Base-by-base conservation (phyloP, 2,888 invertebrate genomes). In the Idaea straminata region DNA sequence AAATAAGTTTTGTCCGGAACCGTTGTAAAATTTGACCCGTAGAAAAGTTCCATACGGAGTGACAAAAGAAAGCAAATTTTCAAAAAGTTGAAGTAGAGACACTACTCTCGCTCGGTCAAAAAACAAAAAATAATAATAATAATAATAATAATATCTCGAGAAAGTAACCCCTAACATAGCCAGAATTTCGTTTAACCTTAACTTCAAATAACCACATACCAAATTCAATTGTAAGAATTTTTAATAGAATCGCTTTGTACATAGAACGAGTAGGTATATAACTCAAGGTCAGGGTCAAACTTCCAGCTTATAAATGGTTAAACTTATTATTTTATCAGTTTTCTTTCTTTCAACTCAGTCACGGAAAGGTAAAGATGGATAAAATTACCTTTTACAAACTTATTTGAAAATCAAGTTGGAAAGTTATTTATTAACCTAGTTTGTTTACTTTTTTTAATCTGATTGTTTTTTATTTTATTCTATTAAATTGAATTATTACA, bases 161-260 rank as follows among this genome's bases (percentile, higher is more conserved):
- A 25, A 25, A 25, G 25, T 25, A 25, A 25, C 25, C 10, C 47
- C 7, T 47, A 47, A 47, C 13, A 47, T 47, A 47, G 13, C 47
- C 47, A 47, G 47, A 47, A 47, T 47, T 47, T 47, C 47, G 47
- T 47, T 47, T 47, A 47, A 47, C 47, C 47, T 47, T 47, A 47
- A 47, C 47, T 47, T 47, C 47, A 47, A 47, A 47, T 47, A 47
- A 47, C 47, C 47, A 47, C 47, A 47, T 47, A 47, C 47, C 47
- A 47, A 47, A 47, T 47, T 47, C 13, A 47, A 47, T 10, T 47
- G 10, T 47, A 47, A 47, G 47, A 47, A 47, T 47, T 47, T 47
- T 47, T 47, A 47, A 47, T 47, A 47, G 13, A 47, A 47, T 47
- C 47, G 47, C 47, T 47, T 47, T 10, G 10, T 47, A 10, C 47